Percentiles rank a stretch among this genome's conserved stretches.
Evolutionary conservation across 2,888 invertebrate species (phyloP).

Genomic region (Digitonthophagus gazella): DNA sequence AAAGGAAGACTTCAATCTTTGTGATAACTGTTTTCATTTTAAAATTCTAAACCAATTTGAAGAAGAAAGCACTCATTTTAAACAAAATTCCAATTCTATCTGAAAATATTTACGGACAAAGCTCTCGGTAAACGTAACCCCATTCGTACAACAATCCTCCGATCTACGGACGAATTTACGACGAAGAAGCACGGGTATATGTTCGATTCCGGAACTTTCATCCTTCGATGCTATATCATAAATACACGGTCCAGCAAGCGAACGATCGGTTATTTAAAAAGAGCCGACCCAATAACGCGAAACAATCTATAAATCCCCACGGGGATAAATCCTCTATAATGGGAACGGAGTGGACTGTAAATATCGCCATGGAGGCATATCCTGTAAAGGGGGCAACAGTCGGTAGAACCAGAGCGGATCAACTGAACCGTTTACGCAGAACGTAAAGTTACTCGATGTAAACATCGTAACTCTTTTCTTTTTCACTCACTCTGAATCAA

Average conservation of each 20-base stretch:
- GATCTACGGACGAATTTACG: background rate
- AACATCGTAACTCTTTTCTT: background rate
- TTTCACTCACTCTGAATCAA: too few relatives aligned
- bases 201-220: background rate
- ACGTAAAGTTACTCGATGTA: background rate
- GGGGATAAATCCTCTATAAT: background rate
- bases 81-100: too few relatives aligned
- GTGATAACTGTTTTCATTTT: too few relatives aligned
- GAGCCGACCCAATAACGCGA: background rate
- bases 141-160: background rate
- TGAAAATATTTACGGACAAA: background rate
- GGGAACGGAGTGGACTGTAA: background rate
- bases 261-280: background rate
- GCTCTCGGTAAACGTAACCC: background rate
- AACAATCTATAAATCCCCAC: background rate
- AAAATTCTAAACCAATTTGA: too few relatives aligned
- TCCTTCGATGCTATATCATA: background rate
- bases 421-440: background rate
- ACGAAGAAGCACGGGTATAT: background rate
- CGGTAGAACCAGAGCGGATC: background rate
- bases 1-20: too few relatives aligned
- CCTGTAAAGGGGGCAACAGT: background rate
- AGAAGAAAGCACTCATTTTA: too few relatives aligned
- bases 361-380: background rate
- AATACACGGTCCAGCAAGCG: background rate